Evolutionary conservation across 64 coral and sea anemone genomes (phyloP).

Genomic region (Dendronephthya gigantea): DNA sequence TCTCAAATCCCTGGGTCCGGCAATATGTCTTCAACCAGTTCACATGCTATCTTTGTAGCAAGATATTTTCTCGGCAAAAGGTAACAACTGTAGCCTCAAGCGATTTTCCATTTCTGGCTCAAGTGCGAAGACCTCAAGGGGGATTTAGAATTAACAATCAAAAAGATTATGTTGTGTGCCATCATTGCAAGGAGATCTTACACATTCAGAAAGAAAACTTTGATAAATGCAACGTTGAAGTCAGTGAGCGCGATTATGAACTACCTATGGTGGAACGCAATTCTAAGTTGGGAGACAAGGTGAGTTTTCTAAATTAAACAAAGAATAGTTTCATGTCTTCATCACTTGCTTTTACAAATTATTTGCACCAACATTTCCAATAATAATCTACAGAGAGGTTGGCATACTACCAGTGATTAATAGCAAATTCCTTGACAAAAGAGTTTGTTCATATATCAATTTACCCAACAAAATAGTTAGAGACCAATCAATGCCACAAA

Average conservation of each 20-base stretch:
- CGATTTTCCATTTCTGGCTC: background rate
- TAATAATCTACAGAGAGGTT: too few species aligned
- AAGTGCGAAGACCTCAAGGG: background rate
- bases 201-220: conserved; percentile 7
- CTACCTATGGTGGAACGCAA: background rate
- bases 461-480: too few species aligned
- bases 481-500: too few species aligned
- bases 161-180: conserved; percentile 7
- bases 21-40: background rate
- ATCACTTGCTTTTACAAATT: too few species aligned
- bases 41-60: background rate
- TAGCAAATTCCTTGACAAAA: too few species aligned
- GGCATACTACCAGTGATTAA: too few species aligned
- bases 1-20: background rate
- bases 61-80: background rate
- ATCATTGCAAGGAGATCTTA: background rate
- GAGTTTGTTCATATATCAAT: too few species aligned
- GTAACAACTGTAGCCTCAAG: background rate
- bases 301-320: background rate
- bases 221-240: background rate
- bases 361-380: too few species aligned
- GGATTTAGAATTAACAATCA: background rate
- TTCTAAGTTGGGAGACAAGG: background rate
- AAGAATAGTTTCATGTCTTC: too few species aligned
- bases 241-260: background rate